A percentile compares a stretch with the other conserved stretches of the same genome.
Conservation (phyloP, 2,888 invertebrate species). For the Marasmarcha lunaedactyla region DNA sequence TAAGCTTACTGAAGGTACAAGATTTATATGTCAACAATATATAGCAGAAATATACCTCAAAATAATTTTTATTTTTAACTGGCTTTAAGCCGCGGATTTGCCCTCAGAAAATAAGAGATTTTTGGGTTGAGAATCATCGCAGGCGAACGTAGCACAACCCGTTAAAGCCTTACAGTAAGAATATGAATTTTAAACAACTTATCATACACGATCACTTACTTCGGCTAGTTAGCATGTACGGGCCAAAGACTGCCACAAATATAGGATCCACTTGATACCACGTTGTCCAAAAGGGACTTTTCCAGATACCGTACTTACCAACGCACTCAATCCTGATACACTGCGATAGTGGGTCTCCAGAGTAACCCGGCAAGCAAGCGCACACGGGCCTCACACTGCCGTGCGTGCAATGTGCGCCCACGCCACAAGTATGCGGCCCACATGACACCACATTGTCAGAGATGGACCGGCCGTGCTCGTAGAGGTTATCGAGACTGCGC, state of each 20-base stretch:
- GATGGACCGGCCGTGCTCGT: conserved; percentile 54
- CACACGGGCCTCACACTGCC: conserved; percentile 82
- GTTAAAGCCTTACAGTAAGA: no score
- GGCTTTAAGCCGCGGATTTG: no score
- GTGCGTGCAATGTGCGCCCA: conserved; percentile 75
- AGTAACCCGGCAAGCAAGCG: conserved; percentile 82
- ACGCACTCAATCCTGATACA: conserved; percentile 82
- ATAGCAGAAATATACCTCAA: no score
- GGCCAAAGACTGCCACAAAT: conserved; percentile 78
- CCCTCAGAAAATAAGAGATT: no score
- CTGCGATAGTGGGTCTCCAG: conserved; percentile 81
- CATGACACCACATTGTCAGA: conserved; percentile 62
- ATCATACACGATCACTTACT: no score
- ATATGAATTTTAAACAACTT: no score
- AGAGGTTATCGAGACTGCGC: conserved; percentile 45
- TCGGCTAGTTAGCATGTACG: no score
- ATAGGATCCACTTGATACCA: conserved; percentile 65
- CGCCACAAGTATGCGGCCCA: conserved; percentile 74
- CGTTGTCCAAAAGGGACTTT: conserved; percentile 55
- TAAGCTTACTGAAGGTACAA: no score
- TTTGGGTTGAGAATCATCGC: no score
- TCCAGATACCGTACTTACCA: conserved; percentile 71
- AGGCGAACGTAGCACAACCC: no score
- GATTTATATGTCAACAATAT: no score
- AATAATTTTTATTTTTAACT: no score